Conservation (phyloP, 2,797 vertebrate species). For the Spea hammondii region DNA sequence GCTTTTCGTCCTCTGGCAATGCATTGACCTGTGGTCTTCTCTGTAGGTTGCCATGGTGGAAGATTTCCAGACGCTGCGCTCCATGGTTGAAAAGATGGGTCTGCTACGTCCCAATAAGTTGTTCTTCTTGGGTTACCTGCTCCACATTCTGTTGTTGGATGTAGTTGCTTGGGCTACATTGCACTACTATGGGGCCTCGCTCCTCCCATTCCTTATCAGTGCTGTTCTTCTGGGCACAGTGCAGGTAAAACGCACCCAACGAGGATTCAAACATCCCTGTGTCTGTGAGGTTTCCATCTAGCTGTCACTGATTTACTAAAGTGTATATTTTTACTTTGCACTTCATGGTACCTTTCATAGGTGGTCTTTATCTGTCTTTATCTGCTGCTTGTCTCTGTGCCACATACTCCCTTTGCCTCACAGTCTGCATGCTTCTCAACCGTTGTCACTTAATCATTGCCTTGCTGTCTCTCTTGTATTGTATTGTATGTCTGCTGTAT, state of each 20-base stretch:
- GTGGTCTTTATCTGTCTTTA: too few relatives aligned
- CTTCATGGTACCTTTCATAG: neutral
- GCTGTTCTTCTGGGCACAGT: slow-evolving; percentile 66
- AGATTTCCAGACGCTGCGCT: slow-evolving; percentile 73
- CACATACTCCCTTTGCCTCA: too few relatives aligned
- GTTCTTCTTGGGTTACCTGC: slow-evolving; percentile 69
- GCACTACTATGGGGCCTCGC: slow-evolving; percentile 69
- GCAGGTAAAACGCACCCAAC: slow-evolving; percentile 62
- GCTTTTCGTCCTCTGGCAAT: neutral
- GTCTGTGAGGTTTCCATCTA: neutral
- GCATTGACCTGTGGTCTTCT: neutral
- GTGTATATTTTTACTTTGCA: neutral
- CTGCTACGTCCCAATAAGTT: slow-evolving; percentile 64
- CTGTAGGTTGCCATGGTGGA: slow-evolving; percentile 65
- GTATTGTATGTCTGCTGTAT: neutral
- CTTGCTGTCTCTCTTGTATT: neutral
- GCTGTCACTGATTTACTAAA: too few relatives aligned
- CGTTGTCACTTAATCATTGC: too few relatives aligned
- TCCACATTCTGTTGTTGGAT: slow-evolving; percentile 73
- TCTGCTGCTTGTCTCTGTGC: too few relatives aligned
- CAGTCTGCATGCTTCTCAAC: too few relatives aligned
- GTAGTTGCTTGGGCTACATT: slow-evolving; percentile 69
- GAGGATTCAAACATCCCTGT: neutral
- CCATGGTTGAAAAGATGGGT: slow-evolving; percentile 66
- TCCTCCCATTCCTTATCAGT: slow-evolving; percentile 64